Evolutionary conservation across 2,113 vertebrate species (phyloP), one percentile per base, ranked within the genome.

Genomic region (Columba livia): DNA sequence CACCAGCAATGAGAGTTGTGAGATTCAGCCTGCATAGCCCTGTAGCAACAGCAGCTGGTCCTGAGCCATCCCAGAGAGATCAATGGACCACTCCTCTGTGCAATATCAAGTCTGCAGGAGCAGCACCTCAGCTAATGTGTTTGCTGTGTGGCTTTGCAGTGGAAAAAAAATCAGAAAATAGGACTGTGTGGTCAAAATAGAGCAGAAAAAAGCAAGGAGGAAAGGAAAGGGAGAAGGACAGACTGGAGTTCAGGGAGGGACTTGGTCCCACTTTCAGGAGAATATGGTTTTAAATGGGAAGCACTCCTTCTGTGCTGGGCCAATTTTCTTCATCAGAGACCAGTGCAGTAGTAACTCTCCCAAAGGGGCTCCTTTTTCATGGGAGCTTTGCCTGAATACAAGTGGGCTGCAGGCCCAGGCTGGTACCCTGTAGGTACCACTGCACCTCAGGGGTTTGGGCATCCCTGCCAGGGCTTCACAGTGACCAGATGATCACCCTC

Each of bases 381-480:
- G 4, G 36, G 5, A 83, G 6, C 58, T 61, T 80, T 65, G 18
- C 6, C 44, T 53, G 40, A 69, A 48, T 9, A 72, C 34, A 12
- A 67, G 38, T 1, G 1, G 31, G 48, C 31, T 67, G 31, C 71
- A 79, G 71, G 34, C 20, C 25, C 0, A 1, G 48, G 29, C 34
- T 91, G 31, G 11, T 9, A 32, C 24, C 7, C 26, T 31, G 19
- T 20, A 40, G 50, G 15, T 72, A 40, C 50, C 11, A 53, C 11
- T 0, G 0, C 31, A 78, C 12, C 34, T 65, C 0, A 0, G 7
- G 21, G 2, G 1, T 60, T 70, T 0, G 0, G 24, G 12, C 17
- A 44, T 78, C 60, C 16, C n/a, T 74, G 60, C 56, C 6, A 5
- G 47, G 56, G 24, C n/a, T 81, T 28, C 48, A 24, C 11, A 28